These are phyloP conservation scores for Melipona quadrifasciata DNA, from an alignment of 1,140 invertebrate genomes.

Conservation along the genomic window DNA sequence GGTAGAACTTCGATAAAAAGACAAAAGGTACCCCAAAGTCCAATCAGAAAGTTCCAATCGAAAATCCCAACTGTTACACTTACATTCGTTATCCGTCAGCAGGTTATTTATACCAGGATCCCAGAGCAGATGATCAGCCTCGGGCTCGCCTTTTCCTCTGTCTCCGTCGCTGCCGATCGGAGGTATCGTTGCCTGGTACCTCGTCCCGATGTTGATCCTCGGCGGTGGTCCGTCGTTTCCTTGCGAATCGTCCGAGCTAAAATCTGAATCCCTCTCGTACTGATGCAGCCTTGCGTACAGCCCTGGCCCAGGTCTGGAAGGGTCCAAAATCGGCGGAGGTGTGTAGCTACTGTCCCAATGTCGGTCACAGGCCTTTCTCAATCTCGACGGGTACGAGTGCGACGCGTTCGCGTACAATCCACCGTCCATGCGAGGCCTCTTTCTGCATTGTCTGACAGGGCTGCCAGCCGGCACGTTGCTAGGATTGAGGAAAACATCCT, in stretches of 20 bases:
- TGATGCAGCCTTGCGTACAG: slow-evolving; percentile 86
- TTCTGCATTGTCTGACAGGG: slow-evolving; percentile 84
- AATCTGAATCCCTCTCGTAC: slow-evolving; percentile 77
- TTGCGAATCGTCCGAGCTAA: slow-evolving; percentile 80
- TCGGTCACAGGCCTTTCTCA: slow-evolving; percentile 83
- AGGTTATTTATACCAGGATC: slow-evolving; percentile 89
- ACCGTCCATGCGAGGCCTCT: slow-evolving; percentile 85
- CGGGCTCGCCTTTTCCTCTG: slow-evolving; percentile 75
- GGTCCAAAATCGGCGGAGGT: slow-evolving; percentile 95
- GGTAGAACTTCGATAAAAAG: neutral
- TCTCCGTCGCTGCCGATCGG: slow-evolving; percentile 81
- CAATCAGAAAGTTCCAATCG: too few species aligned
- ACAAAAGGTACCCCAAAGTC: neutral
- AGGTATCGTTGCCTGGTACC: slow-evolving; percentile 94
- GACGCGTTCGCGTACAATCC: slow-evolving; percentile 82
- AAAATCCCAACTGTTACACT: slow-evolving; percentile 49
- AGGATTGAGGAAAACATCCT: slow-evolving; percentile 90
- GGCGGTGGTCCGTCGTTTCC: slow-evolving; percentile 80
- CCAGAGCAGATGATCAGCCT: slow-evolving; percentile 91
- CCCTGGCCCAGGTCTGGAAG: slow-evolving; percentile 92
- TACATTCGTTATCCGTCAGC: slow-evolving; percentile 89
- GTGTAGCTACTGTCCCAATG: slow-evolving; percentile 89
- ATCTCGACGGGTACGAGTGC: slow-evolving; percentile 83
- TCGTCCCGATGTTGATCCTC: slow-evolving; percentile 94
- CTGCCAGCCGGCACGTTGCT: slow-evolving; percentile 85